Conservation (phyloP, 2,113 vertebrate genomes). For the Otus sunia region DNA sequence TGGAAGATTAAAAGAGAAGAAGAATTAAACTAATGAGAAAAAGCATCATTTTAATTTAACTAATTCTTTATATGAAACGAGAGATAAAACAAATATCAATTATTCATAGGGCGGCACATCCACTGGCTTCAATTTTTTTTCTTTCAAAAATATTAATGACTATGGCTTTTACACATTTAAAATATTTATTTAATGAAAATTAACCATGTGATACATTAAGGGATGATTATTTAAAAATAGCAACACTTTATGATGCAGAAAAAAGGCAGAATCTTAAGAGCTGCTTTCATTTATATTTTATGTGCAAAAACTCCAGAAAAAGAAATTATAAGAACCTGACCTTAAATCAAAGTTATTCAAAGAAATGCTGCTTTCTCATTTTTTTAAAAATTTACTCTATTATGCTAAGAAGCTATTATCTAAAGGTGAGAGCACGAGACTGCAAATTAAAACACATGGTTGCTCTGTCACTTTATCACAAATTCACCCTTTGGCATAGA, state of each 20-base stretch:
- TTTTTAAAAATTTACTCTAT: not conserved
- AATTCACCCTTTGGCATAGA: not conserved
- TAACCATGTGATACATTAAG: not conserved
- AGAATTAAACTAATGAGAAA: not conserved
- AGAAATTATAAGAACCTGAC: not conserved
- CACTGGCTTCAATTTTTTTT: not conserved
- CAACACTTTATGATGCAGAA: not conserved
- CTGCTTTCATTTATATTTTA: conserved; percentile 52
- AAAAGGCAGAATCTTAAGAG: conserved; percentile 21
- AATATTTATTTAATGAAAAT: conserved; percentile 51
- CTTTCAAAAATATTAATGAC: not conserved
- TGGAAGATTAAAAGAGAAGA: conserved; percentile 22
- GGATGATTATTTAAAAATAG: conserved; percentile 19
- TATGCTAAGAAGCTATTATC: not conserved
- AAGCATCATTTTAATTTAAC: not conserved
- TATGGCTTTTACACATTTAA: conserved; percentile 11
- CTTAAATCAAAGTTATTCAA: conserved; percentile 17
- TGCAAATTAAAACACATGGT: not conserved
- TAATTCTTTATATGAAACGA: not conserved
- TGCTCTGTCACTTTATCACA: not conserved
- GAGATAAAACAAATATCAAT: conserved; percentile 16
- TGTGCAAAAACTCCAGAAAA: not conserved
- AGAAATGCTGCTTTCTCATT: not conserved
- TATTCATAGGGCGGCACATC: not conserved
- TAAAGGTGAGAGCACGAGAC: not conserved